Evolutionary conservation across 2,888 invertebrate species (phyloP).

Genomic region (Pemphredon lugubris): DNA sequence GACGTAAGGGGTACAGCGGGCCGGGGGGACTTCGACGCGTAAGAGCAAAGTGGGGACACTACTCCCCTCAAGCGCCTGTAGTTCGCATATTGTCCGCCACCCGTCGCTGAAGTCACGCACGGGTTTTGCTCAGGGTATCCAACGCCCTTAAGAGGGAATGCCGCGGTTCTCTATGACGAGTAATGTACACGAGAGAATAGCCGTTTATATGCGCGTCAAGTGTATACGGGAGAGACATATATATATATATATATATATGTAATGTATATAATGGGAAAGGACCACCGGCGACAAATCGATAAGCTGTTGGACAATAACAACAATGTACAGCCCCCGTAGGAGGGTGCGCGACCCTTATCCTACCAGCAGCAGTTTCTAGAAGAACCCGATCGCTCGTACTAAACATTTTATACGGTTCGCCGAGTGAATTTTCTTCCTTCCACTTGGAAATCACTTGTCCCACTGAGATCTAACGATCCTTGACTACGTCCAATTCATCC

Average conservation of each 20-base stretch:
- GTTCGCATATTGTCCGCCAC: no score
- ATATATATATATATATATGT: no score
- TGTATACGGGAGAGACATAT: no score
- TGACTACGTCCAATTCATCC: neutral
- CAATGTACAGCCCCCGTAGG: slow-evolving; percentile 7
- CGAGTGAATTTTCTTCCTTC: slow-evolving; percentile 16
- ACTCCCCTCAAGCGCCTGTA: no score
- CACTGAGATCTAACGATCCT: slow-evolving; percentile 1
- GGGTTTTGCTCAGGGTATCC: no score
- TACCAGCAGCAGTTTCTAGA: neutral
- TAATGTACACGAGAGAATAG: slow-evolving; percentile 21
- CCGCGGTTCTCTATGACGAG: neutral
- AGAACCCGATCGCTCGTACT: slow-evolving; percentile 20
- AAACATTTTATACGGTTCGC: slow-evolving; percentile 29
- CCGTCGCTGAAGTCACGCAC: no score
- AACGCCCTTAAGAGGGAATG: no score
- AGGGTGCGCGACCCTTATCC: slow-evolving; percentile 28
- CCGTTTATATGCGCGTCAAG: slow-evolving; percentile 26
- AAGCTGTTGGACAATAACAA: slow-evolving; percentile 39
- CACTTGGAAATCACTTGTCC: slow-evolving; percentile 7
- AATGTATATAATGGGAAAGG: slow-evolving; percentile 36
- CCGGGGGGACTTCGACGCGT: no score
- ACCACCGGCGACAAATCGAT: slow-evolving; percentile 36
- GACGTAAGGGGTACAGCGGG: no score
- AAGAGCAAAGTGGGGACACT: no score